phyloP scores from a whole-genome alignment of 2,797 vertebrate species.

The Sebastes iracundus region DNA sequence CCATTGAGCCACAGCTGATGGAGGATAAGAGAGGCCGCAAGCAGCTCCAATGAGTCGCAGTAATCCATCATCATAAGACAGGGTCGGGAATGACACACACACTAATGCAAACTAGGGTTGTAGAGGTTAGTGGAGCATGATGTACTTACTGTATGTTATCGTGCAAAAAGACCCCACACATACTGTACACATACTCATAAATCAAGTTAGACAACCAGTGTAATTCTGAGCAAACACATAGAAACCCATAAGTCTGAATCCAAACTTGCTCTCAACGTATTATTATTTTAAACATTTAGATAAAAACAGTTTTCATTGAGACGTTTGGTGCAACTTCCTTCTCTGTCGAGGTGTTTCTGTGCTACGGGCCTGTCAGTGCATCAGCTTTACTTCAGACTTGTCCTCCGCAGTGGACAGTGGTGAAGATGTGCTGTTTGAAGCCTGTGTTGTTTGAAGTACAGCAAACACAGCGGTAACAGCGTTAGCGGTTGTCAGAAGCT shows the following conservation, averaged over 20 bases:
- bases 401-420: slow-evolving; percentile 17
- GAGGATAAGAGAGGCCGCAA: slow-evolving; percentile 69
- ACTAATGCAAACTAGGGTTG: slow-evolving; percentile 4
- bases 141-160: slow-evolving; percentile 30
- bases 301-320: background rate
- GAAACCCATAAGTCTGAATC: background rate
- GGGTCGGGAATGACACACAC: slow-evolving; percentile 48
- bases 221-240: background rate
- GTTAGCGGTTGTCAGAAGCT: slow-evolving; percentile 1
- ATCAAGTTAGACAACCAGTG: slow-evolving; percentile 10
- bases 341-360: slow-evolving; percentile 4
- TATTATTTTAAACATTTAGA: background rate
- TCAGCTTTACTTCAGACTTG: slow-evolving; percentile 33
- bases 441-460: slow-evolving; percentile 25
- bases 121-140: slow-evolving; percentile 32
- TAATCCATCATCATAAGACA: slow-evolving; percentile 80
- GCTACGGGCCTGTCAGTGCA: slow-evolving; percentile 22
- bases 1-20: slow-evolving; percentile 66
- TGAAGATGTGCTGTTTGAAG: slow-evolving; percentile 35
- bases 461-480: slow-evolving; percentile 12
- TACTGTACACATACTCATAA: slow-evolving; percentile 3
- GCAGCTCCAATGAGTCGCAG: slow-evolving; percentile 59
- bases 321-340: background rate
- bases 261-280: background rate
- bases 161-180: slow-evolving; percentile 45